These are phyloP conservation scores for Diaphora mendica DNA, from an alignment of 2,888 invertebrate genomes.

Conservation along the genomic window DNA sequence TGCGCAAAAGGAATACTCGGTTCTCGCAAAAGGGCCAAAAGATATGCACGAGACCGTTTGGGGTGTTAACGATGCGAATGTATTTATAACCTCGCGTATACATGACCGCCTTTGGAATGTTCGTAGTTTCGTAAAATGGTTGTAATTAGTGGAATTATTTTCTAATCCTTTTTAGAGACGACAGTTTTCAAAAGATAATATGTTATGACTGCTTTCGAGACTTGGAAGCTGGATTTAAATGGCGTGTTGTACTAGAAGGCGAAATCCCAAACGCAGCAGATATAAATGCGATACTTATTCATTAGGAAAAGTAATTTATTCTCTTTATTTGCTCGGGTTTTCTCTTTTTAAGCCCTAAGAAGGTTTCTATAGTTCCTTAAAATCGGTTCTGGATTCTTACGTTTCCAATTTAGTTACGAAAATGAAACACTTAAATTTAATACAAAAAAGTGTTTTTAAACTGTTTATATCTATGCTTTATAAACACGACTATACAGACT, in stretches of 20 bases:
- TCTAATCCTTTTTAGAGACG: neutral
- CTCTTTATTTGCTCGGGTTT: neutral
- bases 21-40: constrained; percentile 21
- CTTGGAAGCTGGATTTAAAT: neutral
- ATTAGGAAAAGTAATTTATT: neutral
- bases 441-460: no score
- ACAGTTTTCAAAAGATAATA: neutral
- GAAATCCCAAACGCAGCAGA: neutral
- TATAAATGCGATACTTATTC: neutral
- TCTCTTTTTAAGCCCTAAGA: no score
- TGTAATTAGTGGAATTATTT: neutral
- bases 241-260: neutral
- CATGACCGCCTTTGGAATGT: constrained; percentile 13
- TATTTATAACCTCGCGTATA: constrained; percentile 21
- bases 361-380: no score
- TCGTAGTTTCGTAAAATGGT: constrained; percentile 1
- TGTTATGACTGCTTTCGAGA: neutral
- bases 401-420: no score
- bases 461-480: no score
- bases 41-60: constrained; percentile 13
- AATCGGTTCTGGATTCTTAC: no score
- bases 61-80: constrained; percentile 24
- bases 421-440: no score
- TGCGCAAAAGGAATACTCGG: constrained; percentile 22
- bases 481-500: no score